A percentile compares a stretch with the other conserved stretches of the same genome.
phyloP scores from a whole-genome alignment of 2,797 vertebrate species.

The Spinus pinus region DNA sequence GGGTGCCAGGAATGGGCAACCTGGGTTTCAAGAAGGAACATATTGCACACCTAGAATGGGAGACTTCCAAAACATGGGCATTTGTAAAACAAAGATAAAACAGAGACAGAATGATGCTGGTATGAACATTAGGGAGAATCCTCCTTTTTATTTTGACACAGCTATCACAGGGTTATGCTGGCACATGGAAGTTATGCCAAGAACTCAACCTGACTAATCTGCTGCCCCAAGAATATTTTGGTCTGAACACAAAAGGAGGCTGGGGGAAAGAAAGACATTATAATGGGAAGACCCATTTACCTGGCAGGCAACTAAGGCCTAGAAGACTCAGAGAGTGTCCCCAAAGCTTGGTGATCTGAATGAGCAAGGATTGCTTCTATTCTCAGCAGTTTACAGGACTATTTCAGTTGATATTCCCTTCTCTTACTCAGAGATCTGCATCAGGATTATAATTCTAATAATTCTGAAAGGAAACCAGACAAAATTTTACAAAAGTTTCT shows the following conservation, averaged over 20 bases:
- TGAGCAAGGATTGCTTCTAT: background rate
- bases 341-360: background rate
- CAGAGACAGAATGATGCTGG: background rate
- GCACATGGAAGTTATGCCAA: background rate
- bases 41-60: background rate
- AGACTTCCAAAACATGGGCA: background rate
- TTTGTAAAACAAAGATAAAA: background rate
- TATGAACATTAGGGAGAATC: background rate
- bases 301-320: background rate
- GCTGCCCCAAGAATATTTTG: background rate
- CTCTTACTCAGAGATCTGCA: background rate
- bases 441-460: background rate
- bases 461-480: background rate
- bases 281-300: background rate
- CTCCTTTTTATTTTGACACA: background rate
- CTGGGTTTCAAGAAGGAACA: background rate
- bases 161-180: background rate
- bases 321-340: background rate
- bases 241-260: background rate
- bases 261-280: background rate
- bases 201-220: background rate
- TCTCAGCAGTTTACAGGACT: background rate
- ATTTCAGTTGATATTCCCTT: background rate
- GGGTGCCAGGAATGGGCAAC: background rate
- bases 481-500: background rate